Percentiles rank a stretch among this genome's conserved stretches.
These are phyloP conservation scores for Ormyrus labotus DNA, from an alignment of 2,888 invertebrate genomes.

Conservation along the genomic window DNA sequence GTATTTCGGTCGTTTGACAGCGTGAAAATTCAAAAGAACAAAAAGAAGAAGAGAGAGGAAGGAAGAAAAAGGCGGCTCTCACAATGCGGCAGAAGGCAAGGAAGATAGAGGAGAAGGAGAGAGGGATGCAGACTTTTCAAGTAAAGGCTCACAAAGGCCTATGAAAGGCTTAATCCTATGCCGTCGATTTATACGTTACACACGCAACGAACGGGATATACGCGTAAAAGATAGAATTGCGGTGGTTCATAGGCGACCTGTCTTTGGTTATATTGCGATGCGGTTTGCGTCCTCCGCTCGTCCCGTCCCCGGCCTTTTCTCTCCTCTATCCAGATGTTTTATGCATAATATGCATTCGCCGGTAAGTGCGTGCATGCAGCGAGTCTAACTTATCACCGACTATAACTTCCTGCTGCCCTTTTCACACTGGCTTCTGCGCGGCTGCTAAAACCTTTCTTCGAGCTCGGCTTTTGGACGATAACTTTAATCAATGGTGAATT, in stretches of 20 bases:
- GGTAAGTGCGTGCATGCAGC: slow-evolving; percentile 36
- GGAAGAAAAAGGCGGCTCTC: slow-evolving; percentile 5
- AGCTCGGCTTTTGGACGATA: no score
- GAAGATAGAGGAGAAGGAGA: background rate
- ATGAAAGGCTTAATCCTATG: slow-evolving; percentile 68
- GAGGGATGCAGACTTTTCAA: slow-evolving; percentile 54
- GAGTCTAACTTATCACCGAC: slow-evolving; percentile 37
- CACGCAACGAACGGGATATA: slow-evolving; percentile 57
- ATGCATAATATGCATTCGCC: slow-evolving; percentile 47
- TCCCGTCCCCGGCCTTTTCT: slow-evolving; percentile 3
- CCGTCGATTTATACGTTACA: slow-evolving; percentile 61
- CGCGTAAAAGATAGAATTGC: slow-evolving; percentile 67
- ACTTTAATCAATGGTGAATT: no score
- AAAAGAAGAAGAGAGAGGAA: slow-evolving; percentile 16
- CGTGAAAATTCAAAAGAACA: slow-evolving; percentile 14
- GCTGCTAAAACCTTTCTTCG: no score
- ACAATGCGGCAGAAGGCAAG: background rate
- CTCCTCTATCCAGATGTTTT: slow-evolving; percentile 49
- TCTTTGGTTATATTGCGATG: slow-evolving; percentile 66
- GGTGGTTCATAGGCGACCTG: slow-evolving; percentile 68
- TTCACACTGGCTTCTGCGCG: background rate
- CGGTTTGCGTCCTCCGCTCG: slow-evolving; percentile 63
- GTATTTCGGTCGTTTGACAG: slow-evolving; percentile 21
- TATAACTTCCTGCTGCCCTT: slow-evolving; percentile 29
- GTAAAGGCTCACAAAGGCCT: slow-evolving; percentile 57